A percentile compares a stretch with the other conserved stretches of the same genome.
phyloP scores from a whole-genome alignment of 2,888 invertebrate genomes.

The Phaonia tiefii region DNA sequence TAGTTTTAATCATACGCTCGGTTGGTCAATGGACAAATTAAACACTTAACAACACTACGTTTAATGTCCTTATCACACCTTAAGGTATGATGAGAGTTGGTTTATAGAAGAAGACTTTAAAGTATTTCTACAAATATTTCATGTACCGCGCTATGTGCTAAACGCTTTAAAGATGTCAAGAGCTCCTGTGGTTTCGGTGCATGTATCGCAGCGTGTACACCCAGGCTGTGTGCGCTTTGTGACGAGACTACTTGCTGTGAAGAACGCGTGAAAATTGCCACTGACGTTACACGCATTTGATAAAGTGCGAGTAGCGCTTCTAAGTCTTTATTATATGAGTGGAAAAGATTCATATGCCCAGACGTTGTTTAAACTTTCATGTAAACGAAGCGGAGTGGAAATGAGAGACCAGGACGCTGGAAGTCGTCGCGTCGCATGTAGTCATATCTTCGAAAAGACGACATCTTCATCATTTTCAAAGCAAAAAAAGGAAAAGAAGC shows the following conservation, averaged over 20 bases:
- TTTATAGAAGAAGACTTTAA: constrained; percentile 1
- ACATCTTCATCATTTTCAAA: constrained; percentile 57
- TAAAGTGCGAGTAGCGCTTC: background rate
- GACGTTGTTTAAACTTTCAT: constrained; percentile 39
- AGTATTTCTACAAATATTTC: constrained; percentile 36
- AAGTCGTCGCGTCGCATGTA: background rate
- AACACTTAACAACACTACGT: constrained; percentile 33
- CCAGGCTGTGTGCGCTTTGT: background rate
- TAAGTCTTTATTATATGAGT: background rate
- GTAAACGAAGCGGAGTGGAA: constrained; percentile 6
- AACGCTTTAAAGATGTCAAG: constrained; percentile 32
- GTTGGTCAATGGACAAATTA: constrained; percentile 6
- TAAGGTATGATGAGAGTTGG: background rate
- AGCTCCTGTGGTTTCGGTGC: constrained; percentile 55
- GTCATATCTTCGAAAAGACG: constrained; percentile 17
- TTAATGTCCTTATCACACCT: constrained; percentile 42
- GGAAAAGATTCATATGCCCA: background rate
- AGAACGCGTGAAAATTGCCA: constrained; percentile 70
- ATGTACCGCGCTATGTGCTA: background rate
- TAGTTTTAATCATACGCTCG: too few species aligned
- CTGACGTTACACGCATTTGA: constrained; percentile 65
- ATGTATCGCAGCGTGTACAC: constrained; percentile 19
- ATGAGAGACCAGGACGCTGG: background rate
- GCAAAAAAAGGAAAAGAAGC: background rate
- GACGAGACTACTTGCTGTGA: constrained; percentile 69